These are phyloP conservation scores for Caranx melampygus DNA, from an alignment of 2,113 vertebrate genomes.

Conservation along the genomic window DNA sequence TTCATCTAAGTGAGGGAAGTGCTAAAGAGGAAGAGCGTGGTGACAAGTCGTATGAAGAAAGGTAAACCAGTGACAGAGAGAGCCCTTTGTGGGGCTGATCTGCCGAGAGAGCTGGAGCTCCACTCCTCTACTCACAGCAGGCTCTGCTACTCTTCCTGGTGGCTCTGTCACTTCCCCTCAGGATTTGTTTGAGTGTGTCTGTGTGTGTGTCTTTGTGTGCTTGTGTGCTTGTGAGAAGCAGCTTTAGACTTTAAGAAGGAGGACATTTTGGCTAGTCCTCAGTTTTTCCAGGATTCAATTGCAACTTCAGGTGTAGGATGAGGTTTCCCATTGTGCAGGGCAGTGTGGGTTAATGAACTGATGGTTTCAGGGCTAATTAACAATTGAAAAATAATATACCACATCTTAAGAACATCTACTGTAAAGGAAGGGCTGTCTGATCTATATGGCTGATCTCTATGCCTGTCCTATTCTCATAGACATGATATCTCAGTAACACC, in stretches of 20 bases:
- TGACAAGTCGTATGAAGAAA: constrained; percentile 68
- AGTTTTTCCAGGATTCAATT: constrained; percentile 7
- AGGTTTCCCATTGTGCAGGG: background rate
- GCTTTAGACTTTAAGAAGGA: constrained; percentile 25
- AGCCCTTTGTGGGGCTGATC: constrained; percentile 61
- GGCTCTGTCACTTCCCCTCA: constrained; percentile 72
- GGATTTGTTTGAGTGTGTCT: constrained; percentile 56
- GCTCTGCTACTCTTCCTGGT: constrained; percentile 55
- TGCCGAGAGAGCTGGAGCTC: constrained; percentile 46
- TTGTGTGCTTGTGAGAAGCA: constrained; percentile 37
- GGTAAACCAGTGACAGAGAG: constrained; percentile 64
- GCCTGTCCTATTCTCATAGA: no score
- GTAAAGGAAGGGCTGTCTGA: no score
- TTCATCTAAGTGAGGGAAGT: constrained; percentile 63
- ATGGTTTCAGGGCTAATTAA: background rate
- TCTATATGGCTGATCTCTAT: no score
- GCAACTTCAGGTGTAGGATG: background rate
- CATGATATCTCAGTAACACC: no score
- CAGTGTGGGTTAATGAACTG: background rate
- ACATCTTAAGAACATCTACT: no score
- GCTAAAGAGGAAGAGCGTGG: constrained; percentile 58
- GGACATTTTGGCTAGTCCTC: background rate
- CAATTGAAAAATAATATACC: background rate
- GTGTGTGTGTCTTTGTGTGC: constrained; percentile 23
- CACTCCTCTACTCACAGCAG: constrained; percentile 59